Base-by-base conservation (phyloP, 2,113 vertebrate genomes). In the Taurulus bubalis region DNA sequence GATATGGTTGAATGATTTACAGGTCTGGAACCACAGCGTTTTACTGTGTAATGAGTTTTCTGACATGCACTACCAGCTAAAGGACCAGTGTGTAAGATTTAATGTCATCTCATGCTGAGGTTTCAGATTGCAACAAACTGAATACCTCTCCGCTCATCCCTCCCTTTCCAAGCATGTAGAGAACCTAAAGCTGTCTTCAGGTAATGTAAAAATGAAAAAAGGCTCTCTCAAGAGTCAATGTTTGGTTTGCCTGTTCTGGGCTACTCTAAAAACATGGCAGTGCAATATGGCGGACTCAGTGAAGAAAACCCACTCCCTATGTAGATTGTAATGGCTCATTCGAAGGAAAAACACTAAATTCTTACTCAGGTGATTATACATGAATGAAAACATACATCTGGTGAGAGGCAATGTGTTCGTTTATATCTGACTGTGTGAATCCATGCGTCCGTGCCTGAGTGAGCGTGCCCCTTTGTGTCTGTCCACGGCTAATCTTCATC, bases 21-120 rank as follows among this genome's bases (percentile, higher is more conserved):
- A n/a, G n/a, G n/a, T n/a, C n/a, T n/a, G 26, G n/a, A 71, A 60
- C 24, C 10, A 36, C 56, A 67, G 30, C 8, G 1, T 62, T 62
- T 63, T 40, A 22, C 20, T 40, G 40, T 30, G n/a, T 55, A 65
- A 64, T 74, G 40, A 38, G 60, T 62, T 59, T 22, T 60, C 66
- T 67, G 53, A 45, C 59, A 34, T 66, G n/a, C 47, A 9, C 1
- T 6, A 8, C 49, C 8, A 51, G 49, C 8, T 20, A n/a, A 47
- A 47, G 15, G 20, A 22, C 49, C 49, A 51, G 49, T 22, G 49
- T 51, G 20, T 9, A 51, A 55, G 53, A 55, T 55, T 11, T 51
- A 51, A 15, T 47, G 45, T 47, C 45, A 47, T 51, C 5, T 22
- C 49, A 51, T 22, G 49, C 20, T 51, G 49, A 51, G 18, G 49